Base-by-base conservation (phyloP, 1,140 invertebrate genomes). In the Stenopsyche tienmushanensis region DNA sequence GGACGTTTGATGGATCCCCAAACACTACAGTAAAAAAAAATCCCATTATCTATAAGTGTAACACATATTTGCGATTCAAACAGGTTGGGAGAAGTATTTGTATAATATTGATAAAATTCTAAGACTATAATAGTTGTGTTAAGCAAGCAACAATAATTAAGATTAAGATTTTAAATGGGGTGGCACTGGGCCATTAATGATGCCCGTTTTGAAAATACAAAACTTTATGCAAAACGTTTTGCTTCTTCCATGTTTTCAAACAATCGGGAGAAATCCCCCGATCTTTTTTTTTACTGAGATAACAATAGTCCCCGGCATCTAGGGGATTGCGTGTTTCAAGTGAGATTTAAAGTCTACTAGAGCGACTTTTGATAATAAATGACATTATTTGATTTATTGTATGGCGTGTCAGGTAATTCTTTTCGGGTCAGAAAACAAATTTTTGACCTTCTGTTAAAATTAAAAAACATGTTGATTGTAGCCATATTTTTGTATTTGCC, bases 111-210 rank as follows among this genome's bases (percentile, higher is more conserved):
- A 69, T 69, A 66, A 66, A 70, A 66, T 60, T 70, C 68, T 70
- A 70, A 66, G 59, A 66, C 68, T 70, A 69, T 60, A 62, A 66
- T 66, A 64, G 62, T 66, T 70, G 68, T 70, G 68, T 70, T 66
- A 70, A 69, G 68, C 68, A 70, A 70, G 68, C 68, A 70, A 70
- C 68, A 63, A 66, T 70, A 70, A 69, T 69, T 69, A 69, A 70
- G 44, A 70, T 66, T 70, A 70, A 70, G 64, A 65, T 50, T 66
- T 69, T 41, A 65, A 70, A 70, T 66, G 68, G 55, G 64, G 54
- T 65, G 63, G 68, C 64, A 52, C 20, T 17, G 52, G 20, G 64
- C 68, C 67, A 69, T 62, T 47, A 41, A 45, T 55, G 59, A 67
- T 62, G 62, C 64, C 64, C 41, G 23, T 39, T 63, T 25, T 15